A percentile compares a stretch with the other conserved stretches of the same genome.
Evolutionary conservation across 2,888 invertebrate species (phyloP).

Genomic region (Willowsia nigromaculata): DNA sequence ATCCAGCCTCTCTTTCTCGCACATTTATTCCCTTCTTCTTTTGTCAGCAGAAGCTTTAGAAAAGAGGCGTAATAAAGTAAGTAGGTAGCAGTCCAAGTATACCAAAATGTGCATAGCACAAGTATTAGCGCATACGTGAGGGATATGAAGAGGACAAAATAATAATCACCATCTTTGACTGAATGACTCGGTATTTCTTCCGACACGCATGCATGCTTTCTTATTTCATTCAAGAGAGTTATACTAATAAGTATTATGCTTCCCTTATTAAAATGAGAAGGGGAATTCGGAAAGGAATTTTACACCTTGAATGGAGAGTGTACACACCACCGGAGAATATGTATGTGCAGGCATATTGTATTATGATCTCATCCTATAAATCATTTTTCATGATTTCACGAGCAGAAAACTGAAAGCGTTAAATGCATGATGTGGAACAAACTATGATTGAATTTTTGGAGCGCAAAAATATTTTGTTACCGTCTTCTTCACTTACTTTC

Average conservation of each 20-base stretch:
- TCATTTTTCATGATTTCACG: slow-evolving; percentile 15
- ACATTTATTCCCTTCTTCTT: slow-evolving; percentile 22
- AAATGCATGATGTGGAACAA: background rate
- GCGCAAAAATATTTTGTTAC: background rate
- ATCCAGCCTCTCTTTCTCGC: slow-evolving; percentile 48
- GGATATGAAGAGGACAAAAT: slow-evolving; percentile 56
- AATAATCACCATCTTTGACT: slow-evolving; percentile 66
- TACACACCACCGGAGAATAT: slow-evolving; percentile 1
- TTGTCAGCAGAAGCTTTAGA: slow-evolving; percentile 49
- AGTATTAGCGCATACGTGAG: background rate
- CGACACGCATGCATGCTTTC: slow-evolving; percentile 59
- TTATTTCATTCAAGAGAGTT: slow-evolving; percentile 21
- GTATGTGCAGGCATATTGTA: background rate
- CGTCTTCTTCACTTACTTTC: background rate
- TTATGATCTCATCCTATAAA: slow-evolving; percentile 29
- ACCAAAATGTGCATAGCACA: no score
- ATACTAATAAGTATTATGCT: background rate
- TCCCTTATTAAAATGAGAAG: background rate
- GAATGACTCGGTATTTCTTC: slow-evolving; percentile 62
- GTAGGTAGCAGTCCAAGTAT: background rate
- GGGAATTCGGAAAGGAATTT: slow-evolving; percentile 23
- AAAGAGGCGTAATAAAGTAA: slow-evolving; percentile 17
- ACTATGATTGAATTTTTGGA: background rate
- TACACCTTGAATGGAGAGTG: slow-evolving; percentile 41
- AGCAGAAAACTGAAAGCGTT: background rate